These are phyloP conservation scores for Nipponia nippon DNA, from an alignment of 2,113 vertebrate species.

Conservation along the genomic window DNA sequence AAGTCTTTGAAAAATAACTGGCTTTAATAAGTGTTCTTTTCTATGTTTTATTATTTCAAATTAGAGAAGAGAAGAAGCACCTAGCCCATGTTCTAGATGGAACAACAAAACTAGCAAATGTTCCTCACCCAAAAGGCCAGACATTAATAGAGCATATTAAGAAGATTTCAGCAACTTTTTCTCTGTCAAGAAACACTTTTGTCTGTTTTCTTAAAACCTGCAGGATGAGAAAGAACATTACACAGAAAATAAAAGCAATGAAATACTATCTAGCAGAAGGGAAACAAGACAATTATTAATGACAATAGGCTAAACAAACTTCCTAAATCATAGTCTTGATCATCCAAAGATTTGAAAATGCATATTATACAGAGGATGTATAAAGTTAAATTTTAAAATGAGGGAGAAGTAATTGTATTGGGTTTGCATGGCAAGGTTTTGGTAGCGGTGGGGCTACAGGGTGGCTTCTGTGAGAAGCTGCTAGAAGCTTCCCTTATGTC, in stretches of 20 bases:
- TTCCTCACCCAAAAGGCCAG: not conserved
- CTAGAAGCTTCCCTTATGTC: too few species aligned
- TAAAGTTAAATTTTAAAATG: not conserved
- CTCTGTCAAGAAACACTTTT: not conserved
- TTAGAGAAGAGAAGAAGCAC: not conserved
- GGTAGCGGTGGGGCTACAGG: too few species aligned
- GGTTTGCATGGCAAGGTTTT: too few species aligned
- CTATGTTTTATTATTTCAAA: not conserved
- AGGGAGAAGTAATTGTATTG: not conserved
- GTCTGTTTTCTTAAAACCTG: not conserved
- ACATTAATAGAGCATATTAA: not conserved
- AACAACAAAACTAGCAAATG: not conserved
- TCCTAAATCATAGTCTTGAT: not conserved
- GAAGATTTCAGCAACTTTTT: not conserved
- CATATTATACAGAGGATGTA: accelerated
- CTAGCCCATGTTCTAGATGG: not conserved
- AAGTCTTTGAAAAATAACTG: not conserved
- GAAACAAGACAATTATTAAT: not conserved
- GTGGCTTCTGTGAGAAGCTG: too few species aligned
- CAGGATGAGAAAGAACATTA: not conserved
- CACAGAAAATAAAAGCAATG: not conserved
- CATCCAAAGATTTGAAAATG: not conserved
- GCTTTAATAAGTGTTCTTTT: not conserved
- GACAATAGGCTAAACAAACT: not conserved
- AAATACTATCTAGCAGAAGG: not conserved